A percentile compares a stretch with the other conserved stretches of the same genome.
phyloP scores from a whole-genome alignment of 2,888 invertebrate species.

The Hirtodrosophila alboralis region DNA sequence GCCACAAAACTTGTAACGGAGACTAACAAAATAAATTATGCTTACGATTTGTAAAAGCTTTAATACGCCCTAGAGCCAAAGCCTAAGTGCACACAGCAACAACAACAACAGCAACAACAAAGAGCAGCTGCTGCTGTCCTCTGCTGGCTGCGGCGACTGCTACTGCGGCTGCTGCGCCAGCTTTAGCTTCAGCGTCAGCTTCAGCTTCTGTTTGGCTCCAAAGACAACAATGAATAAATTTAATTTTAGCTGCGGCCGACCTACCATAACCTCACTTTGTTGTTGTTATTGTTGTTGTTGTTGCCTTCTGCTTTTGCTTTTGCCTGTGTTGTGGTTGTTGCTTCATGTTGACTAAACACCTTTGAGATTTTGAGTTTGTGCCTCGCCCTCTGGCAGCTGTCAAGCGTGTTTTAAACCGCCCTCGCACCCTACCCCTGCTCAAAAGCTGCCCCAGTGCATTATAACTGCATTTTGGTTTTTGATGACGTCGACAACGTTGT shows the following conservation, averaged over 20 bases:
- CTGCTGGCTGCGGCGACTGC: too few relatives aligned
- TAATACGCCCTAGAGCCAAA: constrained; percentile 76
- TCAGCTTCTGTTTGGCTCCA: constrained; percentile 33
- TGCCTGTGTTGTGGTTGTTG: constrained; percentile 56
- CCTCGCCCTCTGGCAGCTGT: constrained; percentile 77
- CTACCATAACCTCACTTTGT: constrained; percentile 59
- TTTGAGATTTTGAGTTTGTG: constrained; percentile 70
- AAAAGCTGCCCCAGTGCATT: constrained; percentile 58
- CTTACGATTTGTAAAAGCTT: constrained; percentile 78
- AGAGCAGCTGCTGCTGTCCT: too few relatives aligned
- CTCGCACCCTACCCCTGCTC: neutral
- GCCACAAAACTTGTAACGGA: constrained; percentile 49
- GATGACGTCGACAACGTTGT: constrained; percentile 71
- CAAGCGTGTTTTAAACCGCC: constrained; percentile 54
- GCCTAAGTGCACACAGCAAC: constrained; percentile 69
- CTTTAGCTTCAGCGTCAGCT: too few relatives aligned
- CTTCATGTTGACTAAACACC: constrained; percentile 73
- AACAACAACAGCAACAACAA: constrained; percentile 21
- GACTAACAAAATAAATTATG: constrained; percentile 75
- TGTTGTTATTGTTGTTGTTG: constrained; percentile 30
- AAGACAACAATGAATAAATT: constrained; percentile 78
- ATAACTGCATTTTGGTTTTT: constrained; percentile 78
- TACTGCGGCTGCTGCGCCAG: constrained; percentile 37
- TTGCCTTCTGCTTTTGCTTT: constrained; percentile 26
- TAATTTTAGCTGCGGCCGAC: constrained; percentile 73